Conservation (phyloP, 2,113 vertebrate genomes). For the Vireo altiloquus region DNA sequence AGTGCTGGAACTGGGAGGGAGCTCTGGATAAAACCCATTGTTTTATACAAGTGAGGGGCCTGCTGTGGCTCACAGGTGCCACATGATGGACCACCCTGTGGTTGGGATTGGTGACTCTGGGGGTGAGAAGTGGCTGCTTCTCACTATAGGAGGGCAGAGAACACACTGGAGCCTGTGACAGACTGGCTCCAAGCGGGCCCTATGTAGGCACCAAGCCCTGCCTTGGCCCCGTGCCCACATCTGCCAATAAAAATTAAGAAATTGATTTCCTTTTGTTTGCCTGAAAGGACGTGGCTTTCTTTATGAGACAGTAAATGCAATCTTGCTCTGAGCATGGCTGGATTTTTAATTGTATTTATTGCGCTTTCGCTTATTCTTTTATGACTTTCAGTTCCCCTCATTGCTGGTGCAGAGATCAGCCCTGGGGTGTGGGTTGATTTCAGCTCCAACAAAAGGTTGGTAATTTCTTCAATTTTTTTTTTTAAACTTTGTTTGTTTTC, state of each 20-base stretch:
- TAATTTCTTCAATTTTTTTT: neutral
- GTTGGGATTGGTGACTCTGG: neutral
- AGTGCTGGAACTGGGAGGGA: neutral
- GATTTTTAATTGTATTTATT: conserved; percentile 77
- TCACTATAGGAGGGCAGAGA: neutral
- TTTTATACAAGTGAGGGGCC: neutral
- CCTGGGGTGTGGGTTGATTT: conserved; percentile 60
- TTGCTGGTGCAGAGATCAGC: conserved; percentile 51
- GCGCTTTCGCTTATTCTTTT: conserved; percentile 64
- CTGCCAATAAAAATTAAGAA: conserved; percentile 81
- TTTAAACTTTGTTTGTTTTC: neutral
- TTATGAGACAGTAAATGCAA: conserved; percentile 73
- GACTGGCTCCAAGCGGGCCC: neutral
- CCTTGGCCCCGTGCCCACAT: conserved; percentile 49
- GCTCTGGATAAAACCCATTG: neutral
- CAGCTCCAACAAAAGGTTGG: conserved; percentile 46
- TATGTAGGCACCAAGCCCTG: neutral
- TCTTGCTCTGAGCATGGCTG: conserved; percentile 65
- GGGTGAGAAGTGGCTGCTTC: neutral
- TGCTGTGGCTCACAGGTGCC: neutral
- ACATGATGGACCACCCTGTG: neutral
- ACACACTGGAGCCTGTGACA: neutral
- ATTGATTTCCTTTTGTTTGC: conserved; percentile 79
- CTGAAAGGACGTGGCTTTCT: conserved; percentile 66
- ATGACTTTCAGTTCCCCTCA: conserved; percentile 66